phyloP scores from a whole-genome alignment of 2,113 vertebrate genomes.

The Hydrolagus affinis region DNA sequence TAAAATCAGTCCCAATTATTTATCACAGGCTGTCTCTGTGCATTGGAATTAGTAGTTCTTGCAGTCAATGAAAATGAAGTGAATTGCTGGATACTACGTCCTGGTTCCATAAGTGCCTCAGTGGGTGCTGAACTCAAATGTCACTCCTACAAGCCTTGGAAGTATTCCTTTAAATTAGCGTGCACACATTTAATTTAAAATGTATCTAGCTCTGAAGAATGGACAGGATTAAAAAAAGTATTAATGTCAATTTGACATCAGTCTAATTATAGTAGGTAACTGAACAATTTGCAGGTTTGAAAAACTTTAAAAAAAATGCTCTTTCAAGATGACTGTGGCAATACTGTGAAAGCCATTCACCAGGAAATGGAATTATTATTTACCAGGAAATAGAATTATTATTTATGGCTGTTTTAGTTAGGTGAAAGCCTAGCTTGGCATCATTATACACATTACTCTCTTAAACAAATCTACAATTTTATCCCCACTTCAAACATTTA shows the following conservation, averaged over 20 bases:
- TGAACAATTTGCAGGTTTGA: not conserved
- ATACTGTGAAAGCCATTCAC: not conserved
- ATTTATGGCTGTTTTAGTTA: not conserved
- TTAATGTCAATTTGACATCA: not conserved
- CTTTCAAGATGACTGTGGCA: not conserved
- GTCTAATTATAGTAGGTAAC: not conserved
- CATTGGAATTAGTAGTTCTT: not conserved
- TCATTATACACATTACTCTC: not conserved
- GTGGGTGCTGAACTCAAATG: not conserved
- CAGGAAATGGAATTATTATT: not conserved
- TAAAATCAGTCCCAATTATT: not conserved
- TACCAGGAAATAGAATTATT: not conserved
- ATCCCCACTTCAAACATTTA: too few species aligned
- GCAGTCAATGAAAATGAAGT: not conserved
- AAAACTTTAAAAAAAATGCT: not conserved
- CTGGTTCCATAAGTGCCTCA: not conserved
- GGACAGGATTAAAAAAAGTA: not conserved
- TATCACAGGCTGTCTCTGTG: not conserved
- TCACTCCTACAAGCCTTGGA: not conserved
- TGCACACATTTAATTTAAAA: not conserved
- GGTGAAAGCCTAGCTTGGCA: not conserved
- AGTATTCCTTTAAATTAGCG: not conserved
- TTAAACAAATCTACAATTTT: too few species aligned
- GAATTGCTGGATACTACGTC: not conserved
- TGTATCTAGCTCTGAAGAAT: too few species aligned